Evolutionary conservation across 2,888 invertebrate genomes (phyloP).

Genomic region (Pristionchus maxplancki): DNA sequence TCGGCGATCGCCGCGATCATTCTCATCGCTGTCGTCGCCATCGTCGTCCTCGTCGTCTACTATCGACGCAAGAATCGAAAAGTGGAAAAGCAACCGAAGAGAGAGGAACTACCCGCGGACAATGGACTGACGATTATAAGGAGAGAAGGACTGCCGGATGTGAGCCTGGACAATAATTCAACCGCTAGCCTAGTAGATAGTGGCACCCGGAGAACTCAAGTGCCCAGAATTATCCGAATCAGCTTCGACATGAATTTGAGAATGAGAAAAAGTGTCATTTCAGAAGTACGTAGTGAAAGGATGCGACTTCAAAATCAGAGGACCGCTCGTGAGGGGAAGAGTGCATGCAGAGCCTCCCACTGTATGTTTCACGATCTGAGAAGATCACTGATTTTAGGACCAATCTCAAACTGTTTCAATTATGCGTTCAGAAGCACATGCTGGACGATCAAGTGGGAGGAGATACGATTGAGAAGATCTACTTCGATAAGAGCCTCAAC

Average conservation of each 20-base stretch:
- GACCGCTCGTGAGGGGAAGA: not conserved
- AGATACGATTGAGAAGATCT: not conserved
- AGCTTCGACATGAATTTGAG: too few relatives aligned
- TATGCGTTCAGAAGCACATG: not conserved
- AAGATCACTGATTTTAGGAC: too few relatives aligned
- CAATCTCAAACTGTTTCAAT: too few relatives aligned
- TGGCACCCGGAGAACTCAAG: too few relatives aligned
- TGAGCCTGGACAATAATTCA: not conserved
- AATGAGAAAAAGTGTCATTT: too few relatives aligned
- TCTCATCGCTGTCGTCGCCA: not conserved
- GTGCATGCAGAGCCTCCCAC: not conserved
- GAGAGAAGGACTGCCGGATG: not conserved
- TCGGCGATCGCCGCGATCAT: not conserved
- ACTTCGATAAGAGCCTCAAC: constrained; percentile 19
- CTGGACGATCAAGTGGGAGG: not conserved
- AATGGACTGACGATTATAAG: not conserved
- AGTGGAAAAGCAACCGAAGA: not conserved
- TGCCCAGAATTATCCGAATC: not conserved
- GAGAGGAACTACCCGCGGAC: not conserved
- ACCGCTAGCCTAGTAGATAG: too few relatives aligned
- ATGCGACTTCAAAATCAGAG: not conserved
- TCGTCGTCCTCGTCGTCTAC: not conserved
- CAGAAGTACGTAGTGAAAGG: constrained; percentile 17
- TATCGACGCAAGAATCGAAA: not conserved
- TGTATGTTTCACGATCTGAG: not conserved